Evolutionary conservation across 1,140 invertebrate genomes (phyloP), one percentile per base, ranked within the genome.

Genomic region (Steinernema khuongi): DNA sequence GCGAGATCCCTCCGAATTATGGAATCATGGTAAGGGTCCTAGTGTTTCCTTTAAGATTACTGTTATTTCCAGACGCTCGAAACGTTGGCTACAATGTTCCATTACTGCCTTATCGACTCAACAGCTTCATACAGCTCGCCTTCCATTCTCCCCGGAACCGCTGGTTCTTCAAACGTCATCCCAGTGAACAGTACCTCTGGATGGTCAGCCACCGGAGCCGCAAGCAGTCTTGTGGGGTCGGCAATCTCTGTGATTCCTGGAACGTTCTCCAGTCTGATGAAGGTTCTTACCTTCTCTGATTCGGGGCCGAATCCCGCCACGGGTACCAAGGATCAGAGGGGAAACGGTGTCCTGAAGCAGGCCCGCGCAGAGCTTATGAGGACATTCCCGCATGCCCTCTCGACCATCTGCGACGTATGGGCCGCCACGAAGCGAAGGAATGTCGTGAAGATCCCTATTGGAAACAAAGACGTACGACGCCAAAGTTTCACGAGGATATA

Each of bases 71-170:
- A 77, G 81, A 66, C 78, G 83, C 85, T 94, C 71, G 92, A 94
- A 86, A 91, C 91, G 0, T 84, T 94, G 70, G 93, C 92, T 0
- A 91, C 92, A 36, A 86, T 94, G 2, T 90, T 91, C 79, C 93
- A 94, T 85, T 94, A 92, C 85, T 94, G 92, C 79, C 86, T 94
- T 18, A 86, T 94, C 76, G 92, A 94, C 84, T 89, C 89, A 81
- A 36, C 79, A 84, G 33, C 82, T 81, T 19, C 83, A 79, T 29
- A 80, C 81, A 41, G 74, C 81, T 18, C 83, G 17, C 50, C 85
- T 1, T 76, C 80, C 0, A 73, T 60, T 11, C 19, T 60, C 4
- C 68, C 11, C 14, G 31, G 41, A 69, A 41, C 77, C 31, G 31
- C 71, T 19, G 66, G 28, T 36, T 77, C 80, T 4, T 78, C 74